Percentiles rank a stretch among this genome's conserved stretches.
Evolutionary conservation across 1,140 invertebrate genomes (phyloP).

Genomic region (Grapholita molesta): DNA sequence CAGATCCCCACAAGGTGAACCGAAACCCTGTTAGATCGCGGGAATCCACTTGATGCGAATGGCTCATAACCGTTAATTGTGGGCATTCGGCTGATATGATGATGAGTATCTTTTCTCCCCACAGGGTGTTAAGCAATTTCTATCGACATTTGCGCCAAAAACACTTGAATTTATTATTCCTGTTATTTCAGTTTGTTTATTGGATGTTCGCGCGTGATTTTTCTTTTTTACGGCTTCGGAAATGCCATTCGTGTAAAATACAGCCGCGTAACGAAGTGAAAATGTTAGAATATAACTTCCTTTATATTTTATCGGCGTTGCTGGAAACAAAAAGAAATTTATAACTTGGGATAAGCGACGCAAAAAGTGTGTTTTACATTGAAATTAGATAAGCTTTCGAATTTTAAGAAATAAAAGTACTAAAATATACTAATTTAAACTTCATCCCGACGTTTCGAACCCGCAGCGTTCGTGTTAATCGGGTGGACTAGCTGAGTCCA

Average conservation of each 20-base stretch:
- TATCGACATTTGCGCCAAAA: slow-evolving; percentile 2
- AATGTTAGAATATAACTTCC: slow-evolving; percentile 18
- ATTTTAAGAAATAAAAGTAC: no score
- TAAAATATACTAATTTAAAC: no score
- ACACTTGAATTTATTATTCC: slow-evolving; percentile 5
- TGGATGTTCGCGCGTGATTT: slow-evolving; percentile 18
- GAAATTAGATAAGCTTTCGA: neutral
- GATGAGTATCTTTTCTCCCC: neutral
- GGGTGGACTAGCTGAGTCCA: no score
- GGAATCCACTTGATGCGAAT: no score
- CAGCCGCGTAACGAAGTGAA: slow-evolving; percentile 18
- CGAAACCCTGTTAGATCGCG: no score
- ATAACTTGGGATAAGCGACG: neutral
- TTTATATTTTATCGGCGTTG: neutral
- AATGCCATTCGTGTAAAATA: slow-evolving; percentile 18
- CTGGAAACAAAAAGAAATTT: neutral
- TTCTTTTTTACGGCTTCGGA: slow-evolving; percentile 19
- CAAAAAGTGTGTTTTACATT: neutral
- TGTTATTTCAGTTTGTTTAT: slow-evolving; percentile 6
- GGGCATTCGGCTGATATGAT: no score
- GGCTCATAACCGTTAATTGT: no score
- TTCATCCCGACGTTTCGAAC: no score
- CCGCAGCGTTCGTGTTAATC: no score
- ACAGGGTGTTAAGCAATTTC: neutral
- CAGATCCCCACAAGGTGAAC: no score